Evolutionary conservation across 37 sponge, comb jelly and placozoan species (phyloP).

Genomic region (Sycon ciliatum): DNA sequence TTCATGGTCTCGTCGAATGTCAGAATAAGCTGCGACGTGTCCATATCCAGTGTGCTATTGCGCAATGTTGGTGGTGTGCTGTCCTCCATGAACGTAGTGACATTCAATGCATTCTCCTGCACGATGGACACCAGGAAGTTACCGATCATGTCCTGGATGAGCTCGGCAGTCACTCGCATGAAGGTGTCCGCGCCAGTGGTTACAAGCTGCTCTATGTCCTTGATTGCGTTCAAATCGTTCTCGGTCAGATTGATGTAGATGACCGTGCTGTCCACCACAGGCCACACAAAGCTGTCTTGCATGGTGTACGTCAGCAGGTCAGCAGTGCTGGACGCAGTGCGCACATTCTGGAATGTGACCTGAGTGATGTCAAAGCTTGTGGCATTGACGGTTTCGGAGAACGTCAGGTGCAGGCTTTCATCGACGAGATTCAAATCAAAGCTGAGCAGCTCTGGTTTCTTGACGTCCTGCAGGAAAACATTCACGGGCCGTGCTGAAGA

Average conservation of each 20-base stretch:
- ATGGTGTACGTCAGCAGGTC: constrained; percentile 44
- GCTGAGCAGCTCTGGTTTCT: constrained; percentile 32
- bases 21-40: constrained; percentile 44
- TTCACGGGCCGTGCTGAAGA: constrained; percentile 13
- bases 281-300: constrained; percentile 30
- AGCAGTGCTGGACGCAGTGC: constrained; percentile 26
- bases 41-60: constrained; percentile 62
- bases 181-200: constrained; percentile 45
- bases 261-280: constrained; percentile 51
- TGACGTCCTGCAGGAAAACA: constrained; percentile 41
- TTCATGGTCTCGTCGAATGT: constrained; percentile 73
- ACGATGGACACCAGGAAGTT: constrained; percentile 56
- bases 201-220: constrained; percentile 51
- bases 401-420: constrained; percentile 52
- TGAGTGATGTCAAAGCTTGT: constrained; percentile 61
- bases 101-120: constrained; percentile 29
- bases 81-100: constrained; percentile 30
- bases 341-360: constrained; percentile 62
- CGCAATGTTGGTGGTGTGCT: constrained; percentile 42
- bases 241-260: constrained; percentile 50
- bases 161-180: constrained; percentile 56
- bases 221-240: constrained; percentile 63
- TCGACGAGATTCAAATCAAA: constrained; percentile 55
- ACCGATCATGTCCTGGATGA: constrained; percentile 52
- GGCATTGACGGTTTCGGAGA: constrained; percentile 75